Evolutionary conservation across 1,140 invertebrate species (phyloP).

Genomic region (Andricus grossulariae): DNA sequence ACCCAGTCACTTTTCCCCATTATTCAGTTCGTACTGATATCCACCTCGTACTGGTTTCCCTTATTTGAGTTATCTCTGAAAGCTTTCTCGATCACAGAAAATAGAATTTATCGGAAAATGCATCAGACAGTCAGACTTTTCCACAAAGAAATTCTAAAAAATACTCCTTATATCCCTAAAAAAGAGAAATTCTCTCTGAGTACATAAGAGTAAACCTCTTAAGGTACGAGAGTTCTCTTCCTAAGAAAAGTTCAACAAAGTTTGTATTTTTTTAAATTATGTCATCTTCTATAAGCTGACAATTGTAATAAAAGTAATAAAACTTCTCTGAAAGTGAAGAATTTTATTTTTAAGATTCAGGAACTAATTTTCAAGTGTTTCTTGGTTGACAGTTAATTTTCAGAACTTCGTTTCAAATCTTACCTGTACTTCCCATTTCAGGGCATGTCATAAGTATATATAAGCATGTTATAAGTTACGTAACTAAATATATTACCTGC

Average conservation of each 20-base stretch:
- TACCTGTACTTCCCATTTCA: too few relatives aligned
- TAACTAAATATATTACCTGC: too few relatives aligned
- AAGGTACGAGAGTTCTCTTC: constrained; percentile 11
- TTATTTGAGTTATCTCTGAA: not conserved
- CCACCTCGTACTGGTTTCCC: too few relatives aligned
- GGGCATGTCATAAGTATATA: too few relatives aligned
- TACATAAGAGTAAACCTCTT: constrained; percentile 21
- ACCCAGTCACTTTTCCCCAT: too few relatives aligned
- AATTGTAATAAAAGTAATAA: not conserved
- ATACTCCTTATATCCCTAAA: constrained; percentile 7
- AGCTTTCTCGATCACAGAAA: not conserved
- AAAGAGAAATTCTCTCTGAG: constrained; percentile 12
- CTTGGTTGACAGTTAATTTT: too few relatives aligned
- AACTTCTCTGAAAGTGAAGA: not conserved
- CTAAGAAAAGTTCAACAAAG: not conserved
- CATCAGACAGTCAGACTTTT: constrained; percentile 16
- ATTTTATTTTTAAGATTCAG: not conserved
- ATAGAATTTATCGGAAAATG: constrained; percentile 26
- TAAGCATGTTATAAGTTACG: too few relatives aligned
- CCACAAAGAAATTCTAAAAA: constrained; percentile 10
- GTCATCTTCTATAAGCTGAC: constrained; percentile 20
- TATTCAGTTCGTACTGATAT: too few relatives aligned
- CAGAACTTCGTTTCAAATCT: too few relatives aligned
- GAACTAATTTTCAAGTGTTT: too few relatives aligned
- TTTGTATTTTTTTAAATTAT: constrained; percentile 7